A percentile compares a stretch with the other conserved stretches of the same genome.
These are phyloP conservation scores for Aegotheles bennettii DNA, from an alignment of 2,113 vertebrate genomes.

Conservation along the genomic window DNA sequence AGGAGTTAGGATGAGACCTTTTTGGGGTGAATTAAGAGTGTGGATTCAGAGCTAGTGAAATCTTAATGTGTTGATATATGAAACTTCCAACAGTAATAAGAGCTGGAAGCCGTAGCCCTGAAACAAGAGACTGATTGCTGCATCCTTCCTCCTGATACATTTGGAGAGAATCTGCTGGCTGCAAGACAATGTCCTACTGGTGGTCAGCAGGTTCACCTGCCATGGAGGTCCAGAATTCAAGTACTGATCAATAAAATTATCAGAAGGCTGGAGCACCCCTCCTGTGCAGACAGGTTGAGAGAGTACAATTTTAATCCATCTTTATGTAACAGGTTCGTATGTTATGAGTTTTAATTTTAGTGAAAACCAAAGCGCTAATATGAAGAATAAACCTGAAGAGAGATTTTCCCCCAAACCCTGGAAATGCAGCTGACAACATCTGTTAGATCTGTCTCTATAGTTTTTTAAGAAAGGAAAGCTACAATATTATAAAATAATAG, in stretches of 20 bases:
- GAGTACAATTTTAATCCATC: not conserved
- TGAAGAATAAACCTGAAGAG: not conserved
- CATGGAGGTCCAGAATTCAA: not conserved
- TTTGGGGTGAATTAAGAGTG: not conserved
- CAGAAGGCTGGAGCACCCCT: too few relatives aligned
- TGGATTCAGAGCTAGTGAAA: not conserved
- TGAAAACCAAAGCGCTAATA: not conserved
- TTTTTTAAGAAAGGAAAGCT: not conserved
- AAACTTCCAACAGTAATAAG: not conserved
- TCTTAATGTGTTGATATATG: not conserved
- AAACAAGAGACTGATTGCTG: not conserved
- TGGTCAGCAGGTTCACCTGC: not conserved
- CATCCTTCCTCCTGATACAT: not conserved
- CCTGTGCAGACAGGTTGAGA: too few relatives aligned
- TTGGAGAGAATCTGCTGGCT: not conserved
- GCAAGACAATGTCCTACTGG: fast-evolving
- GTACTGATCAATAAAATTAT: too few relatives aligned
- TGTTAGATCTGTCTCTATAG: not conserved
- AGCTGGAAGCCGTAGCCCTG: not conserved
- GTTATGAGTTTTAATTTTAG: not conserved
- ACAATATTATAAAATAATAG: not conserved
- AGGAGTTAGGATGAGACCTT: not conserved
- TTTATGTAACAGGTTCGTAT: not conserved
- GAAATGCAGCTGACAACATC: not conserved
- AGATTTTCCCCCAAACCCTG: not conserved